A percentile compares a stretch with the other conserved stretches of the same genome.
These are phyloP conservation scores for Atrichornis clamosus DNA, from an alignment of 2,113 vertebrate genomes.

Conservation along the genomic window DNA sequence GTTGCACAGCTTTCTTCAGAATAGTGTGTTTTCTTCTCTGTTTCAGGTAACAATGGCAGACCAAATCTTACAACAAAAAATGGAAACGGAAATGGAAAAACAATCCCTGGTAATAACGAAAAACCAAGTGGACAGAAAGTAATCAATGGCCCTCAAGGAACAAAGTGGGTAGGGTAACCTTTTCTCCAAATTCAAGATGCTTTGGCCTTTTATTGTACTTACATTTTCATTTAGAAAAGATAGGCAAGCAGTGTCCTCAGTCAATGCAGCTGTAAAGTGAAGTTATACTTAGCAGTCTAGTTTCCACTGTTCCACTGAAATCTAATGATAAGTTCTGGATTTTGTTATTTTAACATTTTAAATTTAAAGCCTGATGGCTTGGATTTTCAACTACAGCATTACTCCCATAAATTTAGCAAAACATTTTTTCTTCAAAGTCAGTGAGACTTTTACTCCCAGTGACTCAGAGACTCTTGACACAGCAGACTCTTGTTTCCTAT, in stretches of 20 bases:
- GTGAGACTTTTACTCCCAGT: not conserved
- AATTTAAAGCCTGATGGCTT: not conserved
- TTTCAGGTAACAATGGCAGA: constrained; percentile 85
- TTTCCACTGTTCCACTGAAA: not conserved
- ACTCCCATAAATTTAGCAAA: not conserved
- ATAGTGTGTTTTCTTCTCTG: not conserved
- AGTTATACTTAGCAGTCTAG: not conserved
- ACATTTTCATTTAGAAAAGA: not conserved
- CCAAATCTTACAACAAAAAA: constrained; percentile 80
- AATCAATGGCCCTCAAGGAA: constrained; percentile 93
- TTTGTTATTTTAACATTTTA: not conserved
- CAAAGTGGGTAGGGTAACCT: constrained; percentile 90
- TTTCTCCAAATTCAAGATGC: constrained; percentile 53
- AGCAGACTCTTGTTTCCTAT: not conserved
- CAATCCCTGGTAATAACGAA: constrained; percentile 69
- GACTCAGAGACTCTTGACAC: not conserved
- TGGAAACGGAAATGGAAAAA: constrained; percentile 74
- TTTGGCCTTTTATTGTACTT: not conserved
- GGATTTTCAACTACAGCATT: not conserved
- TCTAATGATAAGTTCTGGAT: not conserved
- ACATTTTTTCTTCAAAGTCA: not conserved
- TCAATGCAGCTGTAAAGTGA: not conserved
- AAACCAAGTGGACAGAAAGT: constrained; percentile 83
- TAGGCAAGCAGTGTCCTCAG: not conserved
- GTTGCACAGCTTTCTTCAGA: not conserved